phyloP scores from a whole-genome alignment of 2,113 vertebrate genomes.

The Panurus biarmicus region DNA sequence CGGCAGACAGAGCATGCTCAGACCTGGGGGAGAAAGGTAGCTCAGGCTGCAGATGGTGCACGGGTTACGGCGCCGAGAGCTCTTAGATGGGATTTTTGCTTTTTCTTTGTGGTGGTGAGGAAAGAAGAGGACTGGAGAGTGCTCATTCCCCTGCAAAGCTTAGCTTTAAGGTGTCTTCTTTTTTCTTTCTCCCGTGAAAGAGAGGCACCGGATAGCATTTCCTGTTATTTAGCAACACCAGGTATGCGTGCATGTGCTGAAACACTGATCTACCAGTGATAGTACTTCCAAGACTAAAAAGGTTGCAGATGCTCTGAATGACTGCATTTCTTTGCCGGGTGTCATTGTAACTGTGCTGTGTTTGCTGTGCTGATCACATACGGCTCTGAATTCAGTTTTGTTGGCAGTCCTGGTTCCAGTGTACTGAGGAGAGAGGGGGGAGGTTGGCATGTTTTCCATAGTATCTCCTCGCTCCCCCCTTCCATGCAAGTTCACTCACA shows the following conservation, averaged over 20 bases:
- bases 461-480: not conserved
- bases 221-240: conserved; percentile 36
- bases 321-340: not conserved
- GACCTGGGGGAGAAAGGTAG: conserved; percentile 25
- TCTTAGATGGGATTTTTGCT: not conserved
- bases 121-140: conserved; percentile 3
- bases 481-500: not conserved
- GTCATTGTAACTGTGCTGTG: not conserved
- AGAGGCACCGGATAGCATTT: not conserved
- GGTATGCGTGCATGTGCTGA: conserved; percentile 35
- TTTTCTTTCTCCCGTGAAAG: not conserved
- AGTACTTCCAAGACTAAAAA: not conserved
- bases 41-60: conserved; percentile 36
- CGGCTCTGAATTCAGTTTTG: not conserved
- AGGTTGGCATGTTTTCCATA: not conserved
- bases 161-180: conserved; percentile 14
- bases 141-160: not conserved
- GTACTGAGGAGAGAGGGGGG: not conserved
- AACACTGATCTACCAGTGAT: not conserved
- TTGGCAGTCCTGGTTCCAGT: not conserved
- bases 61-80: not conserved
- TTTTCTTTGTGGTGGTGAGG: not conserved
- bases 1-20: conserved; percentile 56
- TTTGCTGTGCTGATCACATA: conserved; percentile 41
- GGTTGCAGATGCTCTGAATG: conserved; percentile 6